phyloP scores from a whole-genome alignment of 2,113 vertebrate species.

The Uropsilus gracilis region DNA sequence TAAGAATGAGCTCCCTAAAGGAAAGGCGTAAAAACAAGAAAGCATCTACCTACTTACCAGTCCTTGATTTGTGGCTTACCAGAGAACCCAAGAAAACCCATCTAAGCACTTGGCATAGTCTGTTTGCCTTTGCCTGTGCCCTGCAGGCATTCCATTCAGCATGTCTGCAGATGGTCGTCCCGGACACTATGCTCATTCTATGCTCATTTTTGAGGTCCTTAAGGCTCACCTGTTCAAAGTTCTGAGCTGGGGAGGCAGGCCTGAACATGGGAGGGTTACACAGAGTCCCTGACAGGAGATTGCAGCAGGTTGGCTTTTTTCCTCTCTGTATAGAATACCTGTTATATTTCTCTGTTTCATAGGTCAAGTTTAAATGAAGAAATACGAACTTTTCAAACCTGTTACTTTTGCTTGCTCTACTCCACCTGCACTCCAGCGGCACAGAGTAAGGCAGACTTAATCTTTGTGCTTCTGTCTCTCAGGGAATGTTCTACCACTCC shows the following conservation, averaged over 20 bases:
- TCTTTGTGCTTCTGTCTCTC: not conserved
- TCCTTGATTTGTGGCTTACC: conserved; percentile 24
- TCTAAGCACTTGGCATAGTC: not conserved
- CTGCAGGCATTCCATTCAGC: not conserved
- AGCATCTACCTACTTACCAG: not conserved
- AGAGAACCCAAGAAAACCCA: not conserved
- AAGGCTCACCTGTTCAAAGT: not conserved
- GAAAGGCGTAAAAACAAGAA: conserved; percentile 4
- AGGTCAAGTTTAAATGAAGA: not conserved
- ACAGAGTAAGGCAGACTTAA: not conserved
- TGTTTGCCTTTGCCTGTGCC: not conserved
- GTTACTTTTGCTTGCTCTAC: not conserved
- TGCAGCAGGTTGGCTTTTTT: not conserved
- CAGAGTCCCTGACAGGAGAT: not conserved
- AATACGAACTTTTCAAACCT: not conserved
- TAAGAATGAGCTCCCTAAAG: conserved; percentile 70
- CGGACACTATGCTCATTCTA: too few relatives aligned
- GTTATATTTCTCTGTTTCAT: not conserved
- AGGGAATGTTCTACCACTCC: not conserved
- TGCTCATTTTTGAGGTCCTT: not conserved
- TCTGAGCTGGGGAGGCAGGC: not conserved
- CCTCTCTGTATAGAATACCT: not conserved
- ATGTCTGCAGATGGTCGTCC: not conserved
- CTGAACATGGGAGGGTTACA: not conserved
- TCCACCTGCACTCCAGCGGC: not conserved